Evolutionary conservation across 2,888 invertebrate species (phyloP).

Genomic region (Drosophila kuntzei): DNA sequence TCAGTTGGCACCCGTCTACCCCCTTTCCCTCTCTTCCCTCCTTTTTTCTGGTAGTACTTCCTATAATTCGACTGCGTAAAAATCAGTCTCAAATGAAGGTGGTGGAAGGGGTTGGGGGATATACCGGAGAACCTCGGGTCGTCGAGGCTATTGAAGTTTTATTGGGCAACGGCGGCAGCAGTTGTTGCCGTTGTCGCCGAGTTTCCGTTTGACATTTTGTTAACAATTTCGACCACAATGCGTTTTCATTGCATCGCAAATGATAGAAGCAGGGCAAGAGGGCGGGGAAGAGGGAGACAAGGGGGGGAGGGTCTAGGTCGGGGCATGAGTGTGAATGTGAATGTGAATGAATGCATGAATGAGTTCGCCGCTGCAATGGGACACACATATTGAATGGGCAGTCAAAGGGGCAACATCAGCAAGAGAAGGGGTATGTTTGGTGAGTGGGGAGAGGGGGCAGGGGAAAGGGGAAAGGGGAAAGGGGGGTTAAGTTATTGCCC

Average conservation of each 20-base stretch:
- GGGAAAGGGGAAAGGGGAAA: background rate
- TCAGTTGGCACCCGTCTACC: constrained; percentile 60
- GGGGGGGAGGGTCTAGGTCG: constrained; percentile 6
- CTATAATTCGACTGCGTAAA: constrained; percentile 67
- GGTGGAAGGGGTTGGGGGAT: background rate
- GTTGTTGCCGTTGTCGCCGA: constrained; percentile 39
- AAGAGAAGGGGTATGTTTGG: too few species aligned
- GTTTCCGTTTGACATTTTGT: constrained; percentile 81
- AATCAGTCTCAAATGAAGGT: constrained; percentile 56
- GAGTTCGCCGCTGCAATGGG: constrained; percentile 54
- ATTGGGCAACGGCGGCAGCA: constrained; percentile 62
- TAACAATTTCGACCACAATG: constrained; percentile 81
- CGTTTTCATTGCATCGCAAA: constrained; percentile 70
- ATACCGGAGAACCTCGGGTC: constrained; percentile 42
- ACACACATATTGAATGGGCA: constrained; percentile 27
- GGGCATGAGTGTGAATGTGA: constrained; percentile 68
- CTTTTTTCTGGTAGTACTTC: constrained; percentile 33
- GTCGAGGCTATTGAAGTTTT: constrained; percentile 74
- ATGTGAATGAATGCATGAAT: constrained; percentile 70
- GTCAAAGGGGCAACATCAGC: constrained; percentile 20
- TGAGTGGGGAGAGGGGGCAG: background rate
- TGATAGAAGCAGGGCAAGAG: constrained; percentile 3
- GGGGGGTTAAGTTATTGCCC: constrained; percentile 64
- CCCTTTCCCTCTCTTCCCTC: background rate
- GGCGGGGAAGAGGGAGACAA: background rate